phyloP scores from a whole-genome alignment of 2,888 invertebrate genomes.

The Digitonthophagus gazella region DNA sequence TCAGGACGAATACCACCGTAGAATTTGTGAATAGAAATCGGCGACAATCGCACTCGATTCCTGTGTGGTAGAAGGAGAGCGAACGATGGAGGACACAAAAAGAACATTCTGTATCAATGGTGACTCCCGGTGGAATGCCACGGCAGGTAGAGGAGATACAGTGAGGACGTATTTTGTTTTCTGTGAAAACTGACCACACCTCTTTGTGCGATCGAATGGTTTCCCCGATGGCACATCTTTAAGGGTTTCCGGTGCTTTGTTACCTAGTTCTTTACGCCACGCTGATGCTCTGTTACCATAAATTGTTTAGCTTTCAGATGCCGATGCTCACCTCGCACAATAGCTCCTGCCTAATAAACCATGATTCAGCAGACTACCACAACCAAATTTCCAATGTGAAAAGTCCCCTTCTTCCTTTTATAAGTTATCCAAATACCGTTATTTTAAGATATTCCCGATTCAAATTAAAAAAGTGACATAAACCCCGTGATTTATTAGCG shows the following conservation, averaged over 20 bases:
- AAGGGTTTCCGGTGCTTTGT: conserved; percentile 53
- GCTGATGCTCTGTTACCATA: conserved; percentile 47
- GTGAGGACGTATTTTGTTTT: conserved; percentile 47
- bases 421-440: no score
- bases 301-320: conserved; percentile 50
- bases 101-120: conserved; percentile 50
- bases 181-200: conserved; percentile 53
- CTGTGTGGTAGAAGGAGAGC: conserved; percentile 14
- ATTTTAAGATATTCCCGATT: background rate
- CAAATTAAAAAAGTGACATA: background rate
- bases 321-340: conserved; percentile 44
- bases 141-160: conserved; percentile 40
- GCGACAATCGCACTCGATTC: conserved; percentile 19
- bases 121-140: conserved; percentile 47
- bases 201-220: conserved; percentile 48
- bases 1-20: conserved; percentile 33
- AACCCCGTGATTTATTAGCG: background rate
- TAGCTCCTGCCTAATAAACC: conserved; percentile 39
- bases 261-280: conserved; percentile 45
- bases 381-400: conserved; percentile 3
- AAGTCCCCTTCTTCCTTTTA: background rate
- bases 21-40: conserved; percentile 30
- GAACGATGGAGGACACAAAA: conserved; percentile 39
- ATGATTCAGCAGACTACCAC: conserved; percentile 41
- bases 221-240: conserved; percentile 48